A percentile compares a stretch with the other conserved stretches of the same genome.
Conservation (phyloP, 1,140 invertebrate species). For the Gryon sp. region DNA sequence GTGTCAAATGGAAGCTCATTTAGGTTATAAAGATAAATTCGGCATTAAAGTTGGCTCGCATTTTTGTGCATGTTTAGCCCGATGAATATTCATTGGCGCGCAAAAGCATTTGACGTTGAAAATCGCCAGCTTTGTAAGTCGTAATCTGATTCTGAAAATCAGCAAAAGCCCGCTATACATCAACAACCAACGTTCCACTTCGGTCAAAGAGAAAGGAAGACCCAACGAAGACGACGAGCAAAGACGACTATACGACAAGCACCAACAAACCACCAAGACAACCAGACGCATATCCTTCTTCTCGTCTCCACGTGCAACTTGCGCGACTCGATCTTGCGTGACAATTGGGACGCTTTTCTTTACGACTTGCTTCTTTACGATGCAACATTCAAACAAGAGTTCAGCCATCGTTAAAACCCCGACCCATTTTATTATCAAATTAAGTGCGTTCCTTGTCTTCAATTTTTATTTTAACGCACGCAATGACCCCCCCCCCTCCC, state of each 20-base stretch:
- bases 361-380: constrained; percentile 57
- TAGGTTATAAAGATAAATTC: too few species aligned
- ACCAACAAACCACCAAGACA: too few species aligned
- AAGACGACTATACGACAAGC: neutral
- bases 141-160: constrained; percentile 52
- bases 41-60: too few species aligned
- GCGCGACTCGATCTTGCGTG: constrained; percentile 56
- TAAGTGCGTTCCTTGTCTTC: constrained; percentile 24
- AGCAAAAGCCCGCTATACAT: constrained; percentile 50
- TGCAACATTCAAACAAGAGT: constrained; percentile 50
- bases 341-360: constrained; percentile 63
- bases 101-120: constrained; percentile 24
- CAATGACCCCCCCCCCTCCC: too few species aligned
- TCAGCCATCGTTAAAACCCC: constrained; percentile 42
- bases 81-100: constrained; percentile 16
- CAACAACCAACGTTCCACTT: constrained; percentile 54
- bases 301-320: constrained; percentile 47
- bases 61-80: too few species aligned
- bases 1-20: too few species aligned
- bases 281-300: too few species aligned
- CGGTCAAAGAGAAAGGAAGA: constrained; percentile 53
- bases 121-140: constrained; percentile 24
- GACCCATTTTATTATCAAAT: constrained; percentile 47
- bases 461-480: neutral
- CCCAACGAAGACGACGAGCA: constrained; percentile 16